phyloP scores from a whole-genome alignment of 2,888 invertebrate genomes.

The Halocaridina rubra region DNA sequence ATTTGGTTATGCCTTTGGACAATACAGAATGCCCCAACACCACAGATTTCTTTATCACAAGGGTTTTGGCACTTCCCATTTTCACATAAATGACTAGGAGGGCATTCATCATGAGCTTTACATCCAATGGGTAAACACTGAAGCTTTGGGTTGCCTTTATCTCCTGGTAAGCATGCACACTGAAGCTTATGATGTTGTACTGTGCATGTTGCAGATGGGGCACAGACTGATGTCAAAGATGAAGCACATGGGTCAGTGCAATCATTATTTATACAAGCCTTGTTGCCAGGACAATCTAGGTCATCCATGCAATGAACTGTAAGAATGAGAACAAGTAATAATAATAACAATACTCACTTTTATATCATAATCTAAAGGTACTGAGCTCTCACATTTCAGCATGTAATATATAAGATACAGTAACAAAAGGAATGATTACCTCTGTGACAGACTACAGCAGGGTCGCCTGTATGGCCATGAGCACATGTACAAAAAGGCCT shows the following conservation, averaged over 20 bases:
- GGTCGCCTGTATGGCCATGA: constrained; percentile 87
- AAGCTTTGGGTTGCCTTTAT: constrained; percentile 73
- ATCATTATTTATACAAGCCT: constrained; percentile 79
- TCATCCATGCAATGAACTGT: constrained; percentile 84
- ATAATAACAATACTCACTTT: background rate
- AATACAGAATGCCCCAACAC: constrained; percentile 78
- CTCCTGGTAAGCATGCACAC: constrained; percentile 84
- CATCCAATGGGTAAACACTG: constrained; percentile 63
- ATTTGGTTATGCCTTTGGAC: constrained; percentile 71
- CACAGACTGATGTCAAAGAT: constrained; percentile 76
- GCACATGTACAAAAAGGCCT: constrained; percentile 88
- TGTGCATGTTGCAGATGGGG: constrained; percentile 72
- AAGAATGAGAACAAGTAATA: background rate
- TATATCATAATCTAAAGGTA: background rate
- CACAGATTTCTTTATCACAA: constrained; percentile 70
- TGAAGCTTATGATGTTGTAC: constrained; percentile 72
- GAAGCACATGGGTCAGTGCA: constrained; percentile 88
- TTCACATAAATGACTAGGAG: constrained; percentile 73
- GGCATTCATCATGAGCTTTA: constrained; percentile 79
- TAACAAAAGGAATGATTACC: too few relatives aligned
- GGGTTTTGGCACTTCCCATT: constrained; percentile 88
- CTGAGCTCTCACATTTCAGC: too few relatives aligned
- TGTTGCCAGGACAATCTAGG: constrained; percentile 84
- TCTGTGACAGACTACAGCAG: constrained; percentile 82
- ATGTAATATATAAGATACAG: too few relatives aligned